phyloP scores from a whole-genome alignment of 2,797 vertebrate species.

The Sebastes aleutianus region DNA sequence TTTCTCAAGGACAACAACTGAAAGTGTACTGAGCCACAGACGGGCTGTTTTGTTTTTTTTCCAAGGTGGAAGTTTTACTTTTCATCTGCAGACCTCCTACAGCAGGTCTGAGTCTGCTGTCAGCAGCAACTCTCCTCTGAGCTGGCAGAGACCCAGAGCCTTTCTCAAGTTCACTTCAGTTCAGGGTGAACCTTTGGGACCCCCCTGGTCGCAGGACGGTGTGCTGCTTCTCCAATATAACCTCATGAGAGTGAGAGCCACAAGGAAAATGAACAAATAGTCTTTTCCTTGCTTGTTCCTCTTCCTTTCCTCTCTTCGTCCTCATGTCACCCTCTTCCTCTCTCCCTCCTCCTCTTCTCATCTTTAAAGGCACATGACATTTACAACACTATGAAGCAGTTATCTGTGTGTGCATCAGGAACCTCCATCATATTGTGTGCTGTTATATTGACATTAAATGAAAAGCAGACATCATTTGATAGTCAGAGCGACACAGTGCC shows the following conservation, averaged over 20 bases:
- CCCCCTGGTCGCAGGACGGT: background rate
- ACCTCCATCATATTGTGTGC: background rate
- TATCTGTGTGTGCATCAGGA: background rate
- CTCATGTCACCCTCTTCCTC: background rate
- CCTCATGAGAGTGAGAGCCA: background rate
- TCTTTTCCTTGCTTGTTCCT: background rate
- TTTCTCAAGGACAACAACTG: constrained; percentile 11
- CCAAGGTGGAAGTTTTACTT: constrained; percentile 15
- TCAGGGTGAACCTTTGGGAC: constrained; percentile 5
- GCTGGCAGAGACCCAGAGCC: constrained; percentile 37
- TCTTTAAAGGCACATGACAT: background rate
- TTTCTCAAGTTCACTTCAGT: constrained; percentile 23
- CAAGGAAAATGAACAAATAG: background rate
- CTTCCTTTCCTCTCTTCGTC: background rate
- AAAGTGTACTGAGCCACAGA: constrained; percentile 8
- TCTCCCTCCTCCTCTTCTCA: background rate
- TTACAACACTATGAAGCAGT: background rate
- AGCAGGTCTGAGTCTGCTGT: constrained; percentile 26
- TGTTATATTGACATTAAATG: background rate
- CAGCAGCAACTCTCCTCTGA: background rate
- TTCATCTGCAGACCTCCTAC: constrained; percentile 7
- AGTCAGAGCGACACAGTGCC: background rate
- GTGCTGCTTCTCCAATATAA: background rate
- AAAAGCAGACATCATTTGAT: background rate
- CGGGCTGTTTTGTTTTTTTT: background rate